Conservation (phyloP, 2,888 invertebrate genomes). For the Disparrhopalites patrizii region DNA sequence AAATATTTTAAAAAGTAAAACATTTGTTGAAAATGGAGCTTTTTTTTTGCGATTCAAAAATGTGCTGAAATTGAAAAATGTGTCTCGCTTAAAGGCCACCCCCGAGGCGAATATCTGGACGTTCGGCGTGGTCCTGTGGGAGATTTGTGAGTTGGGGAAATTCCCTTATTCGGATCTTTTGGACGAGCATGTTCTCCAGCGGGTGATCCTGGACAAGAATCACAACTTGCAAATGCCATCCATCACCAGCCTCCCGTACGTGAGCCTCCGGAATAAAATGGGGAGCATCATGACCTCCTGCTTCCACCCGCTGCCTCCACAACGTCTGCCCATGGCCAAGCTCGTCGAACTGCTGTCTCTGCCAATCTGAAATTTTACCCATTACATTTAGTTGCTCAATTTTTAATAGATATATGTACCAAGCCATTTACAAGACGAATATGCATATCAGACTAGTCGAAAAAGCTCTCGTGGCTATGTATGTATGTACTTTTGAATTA, state of each 20-base stretch:
- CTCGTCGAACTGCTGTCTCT: conserved; percentile 34
- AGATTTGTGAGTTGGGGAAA: conserved; percentile 70
- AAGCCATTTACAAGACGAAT: too few species aligned
- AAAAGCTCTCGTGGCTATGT: too few species aligned
- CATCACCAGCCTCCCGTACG: conserved; percentile 37
- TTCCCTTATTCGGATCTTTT: conserved; percentile 61
- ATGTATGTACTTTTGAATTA: too few species aligned
- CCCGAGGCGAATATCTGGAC: conserved; percentile 70
- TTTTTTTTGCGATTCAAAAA: too few species aligned
- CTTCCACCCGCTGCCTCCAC: conserved; percentile 30
- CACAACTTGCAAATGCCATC: conserved; percentile 3
- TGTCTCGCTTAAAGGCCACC: conserved; percentile 55
- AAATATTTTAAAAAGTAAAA: neutral
- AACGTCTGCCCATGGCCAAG: conserved; percentile 36
- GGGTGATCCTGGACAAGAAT: conserved; percentile 55
- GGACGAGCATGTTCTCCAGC: conserved; percentile 63
- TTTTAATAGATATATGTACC: neutral
- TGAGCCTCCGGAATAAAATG: conserved; percentile 38
- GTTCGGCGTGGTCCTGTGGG: conserved; percentile 74
- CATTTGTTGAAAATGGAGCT: neutral
- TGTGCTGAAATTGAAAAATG: too few species aligned
- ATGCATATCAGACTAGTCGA: too few species aligned
- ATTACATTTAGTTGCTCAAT: too few species aligned
- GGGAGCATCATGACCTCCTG: conserved; percentile 40
- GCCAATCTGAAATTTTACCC: neutral